These are phyloP conservation scores for Pogona vitticeps DNA, from an alignment of 2,113 vertebrate genomes.

Conservation along the genomic window DNA sequence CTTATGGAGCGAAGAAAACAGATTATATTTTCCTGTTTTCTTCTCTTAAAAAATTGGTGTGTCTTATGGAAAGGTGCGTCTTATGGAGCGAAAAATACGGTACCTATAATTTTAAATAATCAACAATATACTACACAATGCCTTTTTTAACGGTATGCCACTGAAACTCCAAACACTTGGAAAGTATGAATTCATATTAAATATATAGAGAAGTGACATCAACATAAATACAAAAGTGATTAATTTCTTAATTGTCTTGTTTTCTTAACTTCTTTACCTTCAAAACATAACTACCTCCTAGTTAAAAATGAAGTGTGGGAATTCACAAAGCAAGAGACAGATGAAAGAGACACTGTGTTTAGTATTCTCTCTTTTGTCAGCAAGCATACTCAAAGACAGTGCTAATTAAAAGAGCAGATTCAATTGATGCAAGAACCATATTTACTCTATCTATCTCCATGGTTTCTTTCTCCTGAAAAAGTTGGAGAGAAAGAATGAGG, in stretches of 20 bases:
- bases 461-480: background rate
- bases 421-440: background rate
- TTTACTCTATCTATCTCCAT: background rate
- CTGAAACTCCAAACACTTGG: background rate
- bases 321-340: slow-evolving; percentile 36
- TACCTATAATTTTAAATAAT: too few species aligned
- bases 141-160: background rate
- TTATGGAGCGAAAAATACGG: too few species aligned
- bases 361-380: background rate
- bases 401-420: background rate
- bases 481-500: background rate
- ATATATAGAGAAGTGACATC: background rate
- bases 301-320: background rate
- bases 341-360: accelerated
- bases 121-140: background rate
- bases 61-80: too few species aligned
- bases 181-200: background rate
- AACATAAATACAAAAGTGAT: background rate
- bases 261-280: slow-evolving; percentile 16
- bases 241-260: background rate
- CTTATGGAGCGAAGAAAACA: too few species aligned
- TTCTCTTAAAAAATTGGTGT: too few species aligned
- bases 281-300: background rate
- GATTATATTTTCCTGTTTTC: too few species aligned
- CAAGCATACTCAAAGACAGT: background rate